Base-by-base conservation (phyloP, 2,888 invertebrate species). In the Melieria crassipennis region DNA sequence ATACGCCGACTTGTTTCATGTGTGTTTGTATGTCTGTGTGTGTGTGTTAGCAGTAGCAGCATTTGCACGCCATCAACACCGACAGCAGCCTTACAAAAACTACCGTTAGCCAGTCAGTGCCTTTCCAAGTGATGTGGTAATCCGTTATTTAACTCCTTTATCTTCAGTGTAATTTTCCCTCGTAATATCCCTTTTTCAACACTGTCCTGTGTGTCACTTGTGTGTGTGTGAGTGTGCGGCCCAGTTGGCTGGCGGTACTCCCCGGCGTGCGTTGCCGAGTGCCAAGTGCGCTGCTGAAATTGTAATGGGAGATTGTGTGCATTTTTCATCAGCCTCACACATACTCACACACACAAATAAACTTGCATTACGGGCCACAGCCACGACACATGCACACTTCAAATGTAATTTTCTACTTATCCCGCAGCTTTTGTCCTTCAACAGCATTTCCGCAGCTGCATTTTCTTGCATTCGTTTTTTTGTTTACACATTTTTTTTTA, bases 61-160 rank as follows among this genome's bases (percentile, higher is more conserved):
- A 16, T 57, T 57, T 42, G 6, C 42, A 16, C 16, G 30, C 30
- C 30, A 30, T 30, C 30, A 30, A 30, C 30, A 30, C 30, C 3
- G 30, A 30, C 30, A 30, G 30, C 30, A 30, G 1, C 30, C 30
- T 30, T 30, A 3, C 30, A 30, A 30, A 30, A 30, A 30, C 16
- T 16, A 16, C 52, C 30, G 48, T 64, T 69, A 55, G 61, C 66
- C 71, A 57, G 69, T 73, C 72, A 65, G 72, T 74, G 74, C 74
- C 68, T 65, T 66, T 61, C 69, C 69, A 58, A 66, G 72, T 75
- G 77, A 78, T 75, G 75, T 75, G 72, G 77, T 77, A 77, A 78
- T 75, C 75, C 77, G 61, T 76, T 77, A 77, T 73, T 77, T 76
- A 75, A 74, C 75, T 75, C 71, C 60, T 75, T 75, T 74, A 73